Conservation (phyloP, 2,797 vertebrate species). For the Yasuhikotakia modesta region DNA sequence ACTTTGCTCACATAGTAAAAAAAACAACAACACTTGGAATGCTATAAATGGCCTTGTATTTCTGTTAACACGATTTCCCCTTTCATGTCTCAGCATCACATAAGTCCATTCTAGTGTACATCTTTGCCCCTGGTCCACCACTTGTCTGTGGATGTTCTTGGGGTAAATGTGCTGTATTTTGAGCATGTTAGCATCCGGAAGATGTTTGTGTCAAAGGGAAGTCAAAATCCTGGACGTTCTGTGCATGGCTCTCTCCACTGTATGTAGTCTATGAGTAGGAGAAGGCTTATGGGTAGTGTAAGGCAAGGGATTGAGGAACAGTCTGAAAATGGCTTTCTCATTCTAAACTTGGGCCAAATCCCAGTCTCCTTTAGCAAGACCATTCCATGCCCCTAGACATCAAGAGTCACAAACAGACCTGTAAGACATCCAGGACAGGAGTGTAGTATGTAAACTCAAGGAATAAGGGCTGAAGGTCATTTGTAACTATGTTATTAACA, state of each 20-base stretch:
- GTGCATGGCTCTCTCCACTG: conserved; percentile 37
- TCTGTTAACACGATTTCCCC: conserved; percentile 29
- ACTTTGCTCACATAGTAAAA: conserved; percentile 57
- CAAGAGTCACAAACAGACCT: conserved; percentile 32
- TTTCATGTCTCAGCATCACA: conserved; percentile 3
- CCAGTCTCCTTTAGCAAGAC: conserved; percentile 2
- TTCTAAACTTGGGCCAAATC: conserved; percentile 12
- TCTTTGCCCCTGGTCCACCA: neutral
- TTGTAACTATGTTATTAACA: neutral
- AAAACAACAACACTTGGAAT: conserved; percentile 66
- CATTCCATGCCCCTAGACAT: conserved; percentile 26
- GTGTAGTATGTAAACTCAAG: conserved; percentile 49
- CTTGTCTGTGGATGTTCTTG: neutral
- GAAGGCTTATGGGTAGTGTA: conserved; percentile 55
- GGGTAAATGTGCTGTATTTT: neutral
- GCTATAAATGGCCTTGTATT: conserved; percentile 59
- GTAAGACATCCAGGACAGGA: conserved; percentile 18
- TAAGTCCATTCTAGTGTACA: neutral
- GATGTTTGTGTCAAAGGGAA: conserved; percentile 18
- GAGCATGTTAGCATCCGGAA: neutral
- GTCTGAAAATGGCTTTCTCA: conserved; percentile 33
- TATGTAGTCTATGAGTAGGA: conserved; percentile 29
- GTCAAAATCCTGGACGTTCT: conserved; percentile 23
- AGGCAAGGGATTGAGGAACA: conserved; percentile 54
- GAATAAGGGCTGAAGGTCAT: neutral